Base-by-base conservation (phyloP, 2,113 vertebrate species). In the Perognathus longimembris region DNA sequence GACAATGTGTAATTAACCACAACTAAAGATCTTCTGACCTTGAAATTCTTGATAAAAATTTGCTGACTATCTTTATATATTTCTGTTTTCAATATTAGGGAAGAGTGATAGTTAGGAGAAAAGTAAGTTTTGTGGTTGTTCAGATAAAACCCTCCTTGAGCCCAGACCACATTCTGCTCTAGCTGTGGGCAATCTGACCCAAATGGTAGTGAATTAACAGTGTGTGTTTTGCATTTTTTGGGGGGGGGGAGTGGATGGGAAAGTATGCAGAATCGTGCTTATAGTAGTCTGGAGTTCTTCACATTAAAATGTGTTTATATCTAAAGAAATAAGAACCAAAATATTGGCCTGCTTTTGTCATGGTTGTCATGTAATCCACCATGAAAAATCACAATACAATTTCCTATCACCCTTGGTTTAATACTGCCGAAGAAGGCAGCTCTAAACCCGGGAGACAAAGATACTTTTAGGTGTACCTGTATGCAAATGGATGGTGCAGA, bases 391-490 rank as follows among this genome's bases (percentile, higher is more conserved):
- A 54, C n/a, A 95, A 24, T 92, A 88, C 89, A 76, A 83, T 96
- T 97, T 96, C 90, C 96, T 97, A 85, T 96, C 95, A 34, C 74
- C 64, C 59, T 85, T 92, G 63, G 84, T 85, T 96, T 93, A 93
- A 76, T 82, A 70, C 54, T 45, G 34, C 67, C 79, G 92, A 94
- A 93, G 89, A 90, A 93, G 45, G 14, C 59, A 80, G 80, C 84
- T 82, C 42, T 73, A 81, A 86, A 45, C 97, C 75, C 71, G 21
- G 3, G 93, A 96, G 95, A 88, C 80, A 89, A 90, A 92, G 81
- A 42, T 95, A 90, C 78, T 89, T 97, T 96, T 97, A 97, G 96
- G 92, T 89, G 85, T 95, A 97, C 97, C 95, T 97, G 88, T 92
- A 94, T 88, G 90, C 94, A 94, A 97, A 97, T 96, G 86, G 92